These are phyloP conservation scores for Corapipo altera DNA, from an alignment of 2,113 vertebrate genomes.

Conservation along the genomic window DNA sequence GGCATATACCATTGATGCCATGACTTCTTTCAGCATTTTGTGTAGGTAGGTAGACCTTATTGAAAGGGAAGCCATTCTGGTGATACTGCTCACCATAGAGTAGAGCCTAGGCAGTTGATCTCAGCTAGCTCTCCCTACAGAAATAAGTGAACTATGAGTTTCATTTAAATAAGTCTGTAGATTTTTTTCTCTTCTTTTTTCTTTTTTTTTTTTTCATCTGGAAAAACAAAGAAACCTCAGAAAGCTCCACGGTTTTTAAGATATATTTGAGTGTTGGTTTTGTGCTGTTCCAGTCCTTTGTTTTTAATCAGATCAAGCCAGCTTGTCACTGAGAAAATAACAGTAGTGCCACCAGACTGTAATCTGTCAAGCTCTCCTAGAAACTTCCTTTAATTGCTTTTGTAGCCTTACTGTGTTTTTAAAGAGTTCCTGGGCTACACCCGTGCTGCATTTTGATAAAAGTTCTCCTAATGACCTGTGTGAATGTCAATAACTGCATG, in stretches of 20 bases:
- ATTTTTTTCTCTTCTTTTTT: neutral
- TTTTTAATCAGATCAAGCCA: slow-evolving; percentile 8
- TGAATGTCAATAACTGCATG: neutral
- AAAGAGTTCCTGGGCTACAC: neutral
- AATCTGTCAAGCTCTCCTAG: slow-evolving; percentile 4
- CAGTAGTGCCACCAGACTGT: neutral
- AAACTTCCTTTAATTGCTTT: neutral
- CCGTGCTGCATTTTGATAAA: neutral
- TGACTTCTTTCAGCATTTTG: neutral
- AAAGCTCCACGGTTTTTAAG: neutral
- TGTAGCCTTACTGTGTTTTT: neutral
- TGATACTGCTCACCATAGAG: neutral
- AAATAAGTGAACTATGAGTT: neutral
- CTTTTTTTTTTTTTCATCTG: fast-evolving
- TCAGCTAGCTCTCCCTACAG: neutral
- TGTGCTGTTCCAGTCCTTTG: neutral
- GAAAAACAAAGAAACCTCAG: neutral
- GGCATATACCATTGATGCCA: neutral
- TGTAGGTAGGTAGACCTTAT: neutral
- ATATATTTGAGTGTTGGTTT: neutral
- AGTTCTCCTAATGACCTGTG: neutral
- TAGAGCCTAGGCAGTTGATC: neutral
- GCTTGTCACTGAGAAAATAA: neutral
- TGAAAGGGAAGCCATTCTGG: neutral
- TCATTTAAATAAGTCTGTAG: neutral